phyloP scores from a whole-genome alignment of 2,113 vertebrate species.

The Hucho hucho region DNA sequence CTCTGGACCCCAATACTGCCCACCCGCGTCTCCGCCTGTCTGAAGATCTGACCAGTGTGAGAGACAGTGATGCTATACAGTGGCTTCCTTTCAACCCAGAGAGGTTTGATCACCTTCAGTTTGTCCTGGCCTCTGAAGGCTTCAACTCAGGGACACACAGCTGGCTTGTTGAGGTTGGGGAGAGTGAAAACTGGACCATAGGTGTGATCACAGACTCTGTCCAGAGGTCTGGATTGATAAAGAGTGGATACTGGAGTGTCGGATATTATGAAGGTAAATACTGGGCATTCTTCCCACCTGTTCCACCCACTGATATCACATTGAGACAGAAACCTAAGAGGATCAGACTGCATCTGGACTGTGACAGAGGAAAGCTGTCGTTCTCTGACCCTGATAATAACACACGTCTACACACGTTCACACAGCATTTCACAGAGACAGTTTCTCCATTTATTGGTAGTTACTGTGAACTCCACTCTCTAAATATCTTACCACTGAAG shows the following conservation, averaged over 20 bases:
- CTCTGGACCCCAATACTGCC: neutral
- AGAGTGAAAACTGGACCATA: neutral
- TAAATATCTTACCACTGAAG: conserved; percentile 11
- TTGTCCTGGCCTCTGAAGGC: neutral
- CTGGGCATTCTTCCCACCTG: neutral
- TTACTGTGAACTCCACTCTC: neutral
- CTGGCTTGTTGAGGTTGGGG: conserved; percentile 10
- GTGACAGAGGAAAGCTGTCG: conserved; percentile 8
- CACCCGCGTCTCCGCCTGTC: neutral
- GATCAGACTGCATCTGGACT: conserved; percentile 19
- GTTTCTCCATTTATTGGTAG: conserved; percentile 1
- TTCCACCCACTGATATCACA: neutral
- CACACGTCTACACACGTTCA: conserved; percentile 17
- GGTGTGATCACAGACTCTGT: neutral
- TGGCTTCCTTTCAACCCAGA: neutral
- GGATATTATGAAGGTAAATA: conserved; percentile 1
- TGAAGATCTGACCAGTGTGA: conserved; percentile 3
- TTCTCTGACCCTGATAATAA: conserved; percentile 13
- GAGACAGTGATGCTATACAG: neutral
- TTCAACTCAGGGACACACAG: neutral
- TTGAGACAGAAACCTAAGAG: conserved; percentile 3
- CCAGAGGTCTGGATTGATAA: neutral
- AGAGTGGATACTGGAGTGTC: conserved; percentile 2
- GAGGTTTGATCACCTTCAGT: neutral
- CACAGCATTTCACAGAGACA: conserved; percentile 9